phyloP scores from a whole-genome alignment of 2,797 vertebrate species.

The Sebastes oblongus region DNA sequence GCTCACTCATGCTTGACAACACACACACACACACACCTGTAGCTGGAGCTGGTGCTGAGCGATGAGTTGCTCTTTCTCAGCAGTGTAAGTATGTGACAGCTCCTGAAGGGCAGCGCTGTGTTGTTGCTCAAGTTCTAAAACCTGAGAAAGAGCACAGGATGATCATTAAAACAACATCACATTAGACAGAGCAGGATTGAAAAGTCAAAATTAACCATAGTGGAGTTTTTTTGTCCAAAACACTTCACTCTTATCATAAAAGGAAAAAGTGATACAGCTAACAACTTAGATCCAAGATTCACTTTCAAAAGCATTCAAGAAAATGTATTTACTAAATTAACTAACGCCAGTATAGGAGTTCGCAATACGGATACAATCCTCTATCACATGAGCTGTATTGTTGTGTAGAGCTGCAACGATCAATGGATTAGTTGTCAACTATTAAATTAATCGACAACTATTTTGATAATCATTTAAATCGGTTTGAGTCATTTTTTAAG shows the following conservation, averaged over 20 bases:
- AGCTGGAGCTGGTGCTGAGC: slow-evolving; percentile 75
- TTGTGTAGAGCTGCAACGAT: too few species aligned
- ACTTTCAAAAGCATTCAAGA: too few species aligned
- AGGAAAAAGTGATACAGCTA: background rate
- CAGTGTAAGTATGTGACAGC: slow-evolving; percentile 68
- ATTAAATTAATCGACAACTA: too few species aligned
- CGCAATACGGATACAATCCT: too few species aligned
- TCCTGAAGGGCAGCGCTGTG: slow-evolving; percentile 81
- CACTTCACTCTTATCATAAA: background rate
- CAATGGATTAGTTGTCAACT: too few species aligned
- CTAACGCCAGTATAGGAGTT: too few species aligned
- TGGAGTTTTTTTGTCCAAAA: background rate
- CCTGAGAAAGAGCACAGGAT: slow-evolving; percentile 54
- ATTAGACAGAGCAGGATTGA: too few species aligned
- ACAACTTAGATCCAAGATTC: too few species aligned
- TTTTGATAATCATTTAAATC: too few species aligned
- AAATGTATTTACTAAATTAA: too few species aligned
- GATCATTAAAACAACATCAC: background rate
- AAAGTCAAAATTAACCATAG: background rate
- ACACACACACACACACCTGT: slow-evolving; percentile 71
- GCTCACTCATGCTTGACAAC: background rate
- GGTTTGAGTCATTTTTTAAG: too few species aligned
- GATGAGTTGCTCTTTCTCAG: slow-evolving; percentile 74
- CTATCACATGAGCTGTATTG: too few species aligned
- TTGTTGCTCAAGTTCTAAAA: slow-evolving; percentile 84